Evolutionary conservation across 2,797 vertebrate genomes (phyloP), one percentile per base, ranked within the genome.

Genomic region (Leptatherina wallacei): DNA sequence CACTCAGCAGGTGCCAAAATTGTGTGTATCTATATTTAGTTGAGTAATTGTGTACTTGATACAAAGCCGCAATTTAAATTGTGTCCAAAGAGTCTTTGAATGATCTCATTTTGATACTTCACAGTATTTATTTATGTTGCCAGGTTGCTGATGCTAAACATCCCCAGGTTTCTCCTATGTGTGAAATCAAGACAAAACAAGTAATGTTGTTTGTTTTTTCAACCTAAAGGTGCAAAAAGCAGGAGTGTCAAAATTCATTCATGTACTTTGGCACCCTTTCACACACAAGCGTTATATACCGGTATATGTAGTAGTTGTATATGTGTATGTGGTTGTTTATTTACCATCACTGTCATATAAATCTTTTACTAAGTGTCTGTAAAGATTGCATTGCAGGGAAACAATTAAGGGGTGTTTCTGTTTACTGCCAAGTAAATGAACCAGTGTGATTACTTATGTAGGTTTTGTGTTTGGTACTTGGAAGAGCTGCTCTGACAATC

Each of bases 321-420:
- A 24, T 32, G 51, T 54, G 22, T 47, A 22, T 44, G 13, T 44
- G 20, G 27, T 35, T 69, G 27, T 72, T 16, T 74, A 49, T 76
- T 83, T 51, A 40, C 58, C 66, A 40, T 73, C 27, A 32, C 51
- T 69, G 59, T 68, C 61, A 13, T 61, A 61, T 58, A 47, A 49
- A 58, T 70, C 52, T 64, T 55, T 18, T 13, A 29, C 32, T 52
- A 64, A 69, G 62, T 63, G 77, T 76, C 67, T 61, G 13, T 29
- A 73, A 88, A 76, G 77, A 84, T 67, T 70, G 27, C 13, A 58
- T 71, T 67, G 72, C 81, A 74, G 61, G 52, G 55, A 83, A 80
- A 85, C 84, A 73, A 69, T 85, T 68, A 78, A 70, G 71, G 79
- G 56, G 70, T 82, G 65, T 81, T 88, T 87, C 73, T 77, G 60